Conservation (phyloP, 1,140 invertebrate species). For the Neodiprion lecontei region DNA sequence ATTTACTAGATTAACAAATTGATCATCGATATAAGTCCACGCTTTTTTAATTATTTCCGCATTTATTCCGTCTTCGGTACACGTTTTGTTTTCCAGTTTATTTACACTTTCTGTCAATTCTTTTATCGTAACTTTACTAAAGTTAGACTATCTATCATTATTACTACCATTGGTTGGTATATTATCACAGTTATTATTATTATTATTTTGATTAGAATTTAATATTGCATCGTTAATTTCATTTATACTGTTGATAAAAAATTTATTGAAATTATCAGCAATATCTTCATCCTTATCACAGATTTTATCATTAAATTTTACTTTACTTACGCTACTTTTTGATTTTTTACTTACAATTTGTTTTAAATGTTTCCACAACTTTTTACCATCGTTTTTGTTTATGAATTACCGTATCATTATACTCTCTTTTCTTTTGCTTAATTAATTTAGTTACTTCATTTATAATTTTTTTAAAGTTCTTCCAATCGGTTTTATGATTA, state of each 20-base stretch:
- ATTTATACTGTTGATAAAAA: conserved; percentile 21
- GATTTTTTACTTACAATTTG: conserved; percentile 22
- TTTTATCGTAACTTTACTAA: not conserved
- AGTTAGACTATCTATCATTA: conserved; percentile 7
- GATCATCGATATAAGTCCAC: not conserved
- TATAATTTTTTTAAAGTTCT: conserved; percentile 19
- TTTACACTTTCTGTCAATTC: not conserved
- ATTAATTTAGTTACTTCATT: conserved; percentile 17
- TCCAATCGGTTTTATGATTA: conserved; percentile 14
- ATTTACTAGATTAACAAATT: not conserved
- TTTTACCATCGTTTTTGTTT: conserved; percentile 19
- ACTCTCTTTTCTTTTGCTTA: conserved; percentile 22
- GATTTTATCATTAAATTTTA: conserved; percentile 19
- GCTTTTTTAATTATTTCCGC: not conserved
- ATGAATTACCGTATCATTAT: conserved; percentile 17
- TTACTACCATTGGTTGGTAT: conserved; percentile 1
- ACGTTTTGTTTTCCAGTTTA: conserved; percentile 1
- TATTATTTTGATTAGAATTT: conserved; percentile 10
- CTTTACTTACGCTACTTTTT: conserved; percentile 9
- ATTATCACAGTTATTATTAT: conserved; percentile 9
- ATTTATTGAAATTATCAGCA: conserved; percentile 27
- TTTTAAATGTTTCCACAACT: conserved; percentile 24
- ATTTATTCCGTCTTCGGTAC: conserved; percentile 9
- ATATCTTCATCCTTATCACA: conserved; percentile 8
- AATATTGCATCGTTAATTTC: conserved; percentile 14